These are phyloP conservation scores for Geotria australis DNA, from an alignment of 2,797 vertebrate genomes.

Conservation along the genomic window DNA sequence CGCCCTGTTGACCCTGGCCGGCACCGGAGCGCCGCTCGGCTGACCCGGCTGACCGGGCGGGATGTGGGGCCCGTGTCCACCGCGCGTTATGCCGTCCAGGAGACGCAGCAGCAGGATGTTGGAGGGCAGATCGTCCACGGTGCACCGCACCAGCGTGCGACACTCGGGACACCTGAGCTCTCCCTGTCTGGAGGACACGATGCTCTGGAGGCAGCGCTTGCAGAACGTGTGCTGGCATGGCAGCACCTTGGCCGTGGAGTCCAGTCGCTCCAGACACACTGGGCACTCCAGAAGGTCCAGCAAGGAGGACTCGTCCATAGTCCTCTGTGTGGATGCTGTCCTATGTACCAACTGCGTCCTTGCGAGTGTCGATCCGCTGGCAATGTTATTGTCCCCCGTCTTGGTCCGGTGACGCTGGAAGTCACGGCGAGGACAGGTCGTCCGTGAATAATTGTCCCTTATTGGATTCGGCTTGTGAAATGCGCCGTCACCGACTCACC, in stretches of 20 bases:
- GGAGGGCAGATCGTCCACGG: constrained; percentile 76
- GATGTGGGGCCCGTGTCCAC: not conserved
- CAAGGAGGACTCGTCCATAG: constrained; percentile 84
- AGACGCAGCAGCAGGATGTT: constrained; percentile 88
- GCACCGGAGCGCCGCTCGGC: not conserved
- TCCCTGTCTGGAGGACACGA: constrained; percentile 45
- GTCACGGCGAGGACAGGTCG: too few species aligned
- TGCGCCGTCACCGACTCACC: too few species aligned
- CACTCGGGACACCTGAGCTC: constrained; percentile 90
- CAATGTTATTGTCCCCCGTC: too few species aligned
- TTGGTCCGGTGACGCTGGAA: too few species aligned
- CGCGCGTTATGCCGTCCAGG: constrained; percentile 70
- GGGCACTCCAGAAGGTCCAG: constrained; percentile 91
- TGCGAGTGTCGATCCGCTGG: too few species aligned
- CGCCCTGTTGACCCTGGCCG: too few species aligned
- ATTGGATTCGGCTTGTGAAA: too few species aligned
- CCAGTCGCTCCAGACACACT: constrained; percentile 79
- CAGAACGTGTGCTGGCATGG: constrained; percentile 97
- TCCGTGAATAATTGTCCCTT: too few species aligned
- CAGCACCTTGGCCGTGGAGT: constrained; percentile 74
- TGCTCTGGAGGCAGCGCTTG: constrained; percentile 68
- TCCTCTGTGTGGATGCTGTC: constrained; percentile 3
- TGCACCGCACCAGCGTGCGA: constrained; percentile 58
- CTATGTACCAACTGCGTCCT: too few species aligned
- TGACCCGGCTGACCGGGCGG: not conserved